Conservation (phyloP, 2,113 vertebrate species). For the Corythaeola cristata region DNA sequence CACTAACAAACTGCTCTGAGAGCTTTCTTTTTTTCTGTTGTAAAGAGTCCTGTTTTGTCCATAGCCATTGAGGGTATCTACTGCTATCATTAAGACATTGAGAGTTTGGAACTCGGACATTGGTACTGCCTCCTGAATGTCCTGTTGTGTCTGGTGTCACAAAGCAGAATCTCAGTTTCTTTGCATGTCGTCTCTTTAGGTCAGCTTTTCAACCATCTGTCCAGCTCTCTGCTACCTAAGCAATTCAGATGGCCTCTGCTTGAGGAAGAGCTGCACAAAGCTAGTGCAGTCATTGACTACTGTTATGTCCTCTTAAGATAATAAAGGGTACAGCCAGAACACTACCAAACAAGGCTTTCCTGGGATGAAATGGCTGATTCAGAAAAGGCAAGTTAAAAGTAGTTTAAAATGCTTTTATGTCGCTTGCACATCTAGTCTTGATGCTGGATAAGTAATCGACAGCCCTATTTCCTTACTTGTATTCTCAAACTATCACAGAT, state of each 20-base stretch:
- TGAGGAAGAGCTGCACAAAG: neutral
- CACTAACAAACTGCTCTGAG: neutral
- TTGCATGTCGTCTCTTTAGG: neutral
- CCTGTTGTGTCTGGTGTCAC: neutral
- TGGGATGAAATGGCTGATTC: neutral
- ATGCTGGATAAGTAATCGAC: neutral
- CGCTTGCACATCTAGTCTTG: neutral
- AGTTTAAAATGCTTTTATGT: neutral
- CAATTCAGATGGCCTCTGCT: neutral
- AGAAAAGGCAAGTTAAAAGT: neutral
- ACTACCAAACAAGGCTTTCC: neutral
- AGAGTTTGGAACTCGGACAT: neutral
- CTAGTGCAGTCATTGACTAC: neutral
- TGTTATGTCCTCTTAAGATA: neutral
- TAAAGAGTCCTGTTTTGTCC: conserved; percentile 41
- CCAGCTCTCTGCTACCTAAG: neutral
- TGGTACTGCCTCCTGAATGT: neutral
- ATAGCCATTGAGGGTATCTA: neutral
- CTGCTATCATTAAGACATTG: neutral
- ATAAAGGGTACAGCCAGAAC: neutral
- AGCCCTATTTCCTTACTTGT: neutral
- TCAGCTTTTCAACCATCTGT: neutral
- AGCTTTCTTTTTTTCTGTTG: neutral
- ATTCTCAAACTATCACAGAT: neutral
- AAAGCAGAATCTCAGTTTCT: neutral